Evolutionary conservation across 2,797 vertebrate genomes (phyloP).

Genomic region (Catharus ustulatus): DNA sequence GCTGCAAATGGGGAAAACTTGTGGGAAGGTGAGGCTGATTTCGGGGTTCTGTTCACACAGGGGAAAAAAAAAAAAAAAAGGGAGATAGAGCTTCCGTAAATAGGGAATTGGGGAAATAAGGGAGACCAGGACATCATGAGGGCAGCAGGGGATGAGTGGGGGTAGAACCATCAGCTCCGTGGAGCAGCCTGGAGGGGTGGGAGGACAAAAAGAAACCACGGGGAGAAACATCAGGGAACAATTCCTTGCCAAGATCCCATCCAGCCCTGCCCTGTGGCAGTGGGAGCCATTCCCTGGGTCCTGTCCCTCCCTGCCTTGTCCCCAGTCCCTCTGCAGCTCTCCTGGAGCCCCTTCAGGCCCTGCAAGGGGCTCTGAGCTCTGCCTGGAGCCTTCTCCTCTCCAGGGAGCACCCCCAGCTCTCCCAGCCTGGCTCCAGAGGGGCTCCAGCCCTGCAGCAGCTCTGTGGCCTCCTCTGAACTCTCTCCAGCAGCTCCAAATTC

Average conservation of each 20-base stretch:
- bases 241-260: not conserved
- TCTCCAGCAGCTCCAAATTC: not conserved
- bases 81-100: not conserved
- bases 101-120: not conserved
- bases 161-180: not conserved
- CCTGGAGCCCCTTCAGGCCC: not conserved
- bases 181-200: no score
- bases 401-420: not conserved
- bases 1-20: rapidly evolving
- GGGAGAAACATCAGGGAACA: not conserved
- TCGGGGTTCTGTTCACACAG: not conserved
- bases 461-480: rapidly evolving
- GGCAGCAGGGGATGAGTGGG: not conserved
- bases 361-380: not conserved
- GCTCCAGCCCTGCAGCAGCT: not conserved
- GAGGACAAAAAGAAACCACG: rapidly evolving
- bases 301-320: not conserved
- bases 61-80: not conserved
- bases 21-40: not conserved
- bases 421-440: not conserved
- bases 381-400: not conserved
- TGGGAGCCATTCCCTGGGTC: not conserved
- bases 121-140: rapidly evolving
- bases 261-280: not conserved
- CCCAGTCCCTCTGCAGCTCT: not conserved